Base-by-base conservation (phyloP, 64 coral and sea anemone genomes). In the Pachyseris speciosa region DNA sequence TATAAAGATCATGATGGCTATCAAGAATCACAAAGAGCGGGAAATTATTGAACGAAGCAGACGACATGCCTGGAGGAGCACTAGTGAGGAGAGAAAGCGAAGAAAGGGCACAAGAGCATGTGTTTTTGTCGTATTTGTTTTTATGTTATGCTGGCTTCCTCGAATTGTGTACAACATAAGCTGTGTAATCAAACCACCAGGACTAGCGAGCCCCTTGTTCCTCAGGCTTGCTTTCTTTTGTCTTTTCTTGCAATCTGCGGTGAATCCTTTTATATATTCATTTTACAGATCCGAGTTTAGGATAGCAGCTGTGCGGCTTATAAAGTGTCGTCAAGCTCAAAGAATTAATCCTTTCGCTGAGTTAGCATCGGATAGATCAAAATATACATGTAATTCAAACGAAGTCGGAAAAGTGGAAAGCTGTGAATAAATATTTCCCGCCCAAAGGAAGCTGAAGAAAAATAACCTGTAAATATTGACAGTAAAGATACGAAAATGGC, bases 281-380 rank as follows among this genome's bases (percentile, higher is more conserved):
- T 94, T 94, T 15, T 94, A 80, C 39, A 65, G 92, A 30, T 83
- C 92, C 15, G 92, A 94, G 38, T 89, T 94, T 38, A 89, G 92
- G 15, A 38, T 49, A 13, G 66, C 86, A 15, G 92, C 92, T 9
- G 60, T 59, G 7, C 89, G 65, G 48, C 27, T 94, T 48, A 15
- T 76, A 76, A 76, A 27, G 16, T 19, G 73, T 42, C 73, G 43
- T 2, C 29, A 11, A 27, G 9, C 25, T 1, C 12, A 43, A 47
- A 75, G 25, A 51, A 29, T 76, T 32, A 10, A 76, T 13, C 73
- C 73, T 33, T 13, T 49, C 19, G 4, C 25, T 1, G 44, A 76
- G 5, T 51, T 29, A 50, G 11, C 31, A 32, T 45, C 27, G 0
- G n/a, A 9, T 31, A 48, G 31, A 29, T 76, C 26, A 2, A 42